Base-by-base conservation (phyloP, 2,888 invertebrate species). In the Neoascia interrupta region DNA sequence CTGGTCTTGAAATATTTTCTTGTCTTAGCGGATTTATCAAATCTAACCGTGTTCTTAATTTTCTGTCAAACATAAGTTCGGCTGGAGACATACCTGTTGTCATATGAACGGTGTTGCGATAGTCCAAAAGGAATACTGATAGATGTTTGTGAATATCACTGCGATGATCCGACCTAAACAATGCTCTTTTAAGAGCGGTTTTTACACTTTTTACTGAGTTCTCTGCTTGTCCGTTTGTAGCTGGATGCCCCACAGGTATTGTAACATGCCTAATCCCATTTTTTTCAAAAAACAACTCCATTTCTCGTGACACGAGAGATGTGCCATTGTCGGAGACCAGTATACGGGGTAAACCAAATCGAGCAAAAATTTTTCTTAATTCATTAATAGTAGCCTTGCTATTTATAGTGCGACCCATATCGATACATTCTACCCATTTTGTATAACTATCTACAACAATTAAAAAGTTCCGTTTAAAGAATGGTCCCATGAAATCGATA, bases 311-410 rank as follows among this genome's bases (percentile, higher is more conserved):
- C n/a, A n/a, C n/a, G n/a, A n/a, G n/a, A 28, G 66, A 61, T 10
- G 64, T 45, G 19, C 80, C 82, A 31, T 83, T 83, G 58, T 82
- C 82, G 5, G 81, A 79, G 5, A 83, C 82, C 3, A 83, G 41
- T 5, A 36, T 43, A 11, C 63, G 49, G n/a, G 83, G 83, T n/a
- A 84, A 63, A 1, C 83, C 83, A 81, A 81, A 82, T 47, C 72
- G 70, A 58, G 79, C 60, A 81, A 82, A 82, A 36, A 58, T 34
- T 49, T 13, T 11, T 8, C 61, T 15, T 26, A 60, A 16, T 15
- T 34, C 21, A n/a, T 10, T 21, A 13, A 61, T 47, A 6, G 47
- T 45, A 4, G 19, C 11, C n/a, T 18, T 8, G 10, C 47, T 47
- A 5, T 47, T 61, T 0, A 23, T 61, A 21, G 21, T 19, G 13